phyloP scores from a whole-genome alignment of 2,888 invertebrate genomes.

The Calameuta filiformis region DNA sequence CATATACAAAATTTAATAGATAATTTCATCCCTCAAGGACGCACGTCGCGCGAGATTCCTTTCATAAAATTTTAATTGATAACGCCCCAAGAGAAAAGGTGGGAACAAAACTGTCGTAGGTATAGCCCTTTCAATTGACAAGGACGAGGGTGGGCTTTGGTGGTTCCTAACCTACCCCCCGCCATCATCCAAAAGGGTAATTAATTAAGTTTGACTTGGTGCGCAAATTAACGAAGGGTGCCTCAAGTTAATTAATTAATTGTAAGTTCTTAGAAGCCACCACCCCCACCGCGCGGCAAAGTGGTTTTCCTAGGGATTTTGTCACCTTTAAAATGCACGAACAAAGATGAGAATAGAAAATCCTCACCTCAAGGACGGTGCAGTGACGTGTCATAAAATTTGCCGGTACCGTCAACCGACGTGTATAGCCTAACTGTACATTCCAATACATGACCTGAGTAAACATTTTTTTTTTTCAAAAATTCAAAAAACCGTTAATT shows the following conservation, averaged over 20 bases:
- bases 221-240: constrained; percentile 57
- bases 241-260: constrained; percentile 62
- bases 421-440: not conserved
- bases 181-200: constrained; percentile 39
- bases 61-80: not conserved
- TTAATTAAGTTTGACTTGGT: constrained; percentile 64
- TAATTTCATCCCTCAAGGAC: not conserved
- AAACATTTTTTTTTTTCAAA: not conserved
- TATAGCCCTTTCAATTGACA: constrained; percentile 2
- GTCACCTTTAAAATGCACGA: constrained; percentile 55
- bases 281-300: constrained; percentile 38
- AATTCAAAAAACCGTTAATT: not conserved
- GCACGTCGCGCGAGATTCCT: not conserved
- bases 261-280: constrained; percentile 34
- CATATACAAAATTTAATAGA: not conserved
- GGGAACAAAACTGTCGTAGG: not conserved
- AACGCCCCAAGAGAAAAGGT: not conserved
- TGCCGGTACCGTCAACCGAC: not conserved
- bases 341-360: not conserved
- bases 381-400: constrained; percentile 59
- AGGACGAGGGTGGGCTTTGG: not conserved
- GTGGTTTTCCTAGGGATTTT: constrained; percentile 47
- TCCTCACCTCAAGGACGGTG: constrained; percentile 27
- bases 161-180: not conserved
- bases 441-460: fast-evolving